phyloP scores from a whole-genome alignment of 2,113 vertebrate genomes.

The Cinclus mexicanus region DNA sequence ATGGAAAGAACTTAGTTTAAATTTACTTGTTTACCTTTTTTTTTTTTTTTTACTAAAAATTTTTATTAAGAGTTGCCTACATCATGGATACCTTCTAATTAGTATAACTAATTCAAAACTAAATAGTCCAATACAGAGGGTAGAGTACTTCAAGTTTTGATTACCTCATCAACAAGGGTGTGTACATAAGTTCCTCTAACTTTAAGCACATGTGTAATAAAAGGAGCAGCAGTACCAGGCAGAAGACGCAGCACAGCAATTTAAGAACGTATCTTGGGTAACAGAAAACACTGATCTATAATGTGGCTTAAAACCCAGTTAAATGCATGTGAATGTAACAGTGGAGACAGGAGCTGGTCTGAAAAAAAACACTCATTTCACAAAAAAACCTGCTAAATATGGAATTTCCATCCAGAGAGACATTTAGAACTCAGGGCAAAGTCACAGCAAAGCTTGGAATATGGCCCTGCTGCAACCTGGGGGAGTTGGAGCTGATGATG shows the following conservation, averaged over 20 bases:
- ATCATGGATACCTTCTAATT: not conserved
- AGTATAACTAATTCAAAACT: not conserved
- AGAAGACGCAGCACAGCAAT: not conserved
- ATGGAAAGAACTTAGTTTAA: not conserved
- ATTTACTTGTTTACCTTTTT: not conserved
- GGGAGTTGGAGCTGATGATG: not conserved
- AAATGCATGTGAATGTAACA: not conserved
- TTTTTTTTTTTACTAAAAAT: not conserved
- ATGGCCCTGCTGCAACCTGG: not conserved
- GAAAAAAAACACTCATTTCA: rapidly evolving
- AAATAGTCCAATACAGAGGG: not conserved
- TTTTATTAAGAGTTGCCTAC: not conserved
- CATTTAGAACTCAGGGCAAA: not conserved
- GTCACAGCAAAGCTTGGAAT: not conserved
- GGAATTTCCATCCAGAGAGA: not conserved
- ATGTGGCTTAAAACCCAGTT: not conserved
- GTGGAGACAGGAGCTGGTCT: not conserved
- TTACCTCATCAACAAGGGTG: not conserved
- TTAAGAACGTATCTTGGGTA: not conserved
- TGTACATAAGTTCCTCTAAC: not conserved
- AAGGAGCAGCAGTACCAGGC: not conserved
- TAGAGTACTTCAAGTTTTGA: not conserved
- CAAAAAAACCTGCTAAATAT: not conserved
- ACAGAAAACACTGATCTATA: not conserved
- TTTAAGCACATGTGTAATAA: not conserved